Evolutionary conservation across 2,888 invertebrate species (phyloP).

Genomic region (Hanleya hanleyi): DNA sequence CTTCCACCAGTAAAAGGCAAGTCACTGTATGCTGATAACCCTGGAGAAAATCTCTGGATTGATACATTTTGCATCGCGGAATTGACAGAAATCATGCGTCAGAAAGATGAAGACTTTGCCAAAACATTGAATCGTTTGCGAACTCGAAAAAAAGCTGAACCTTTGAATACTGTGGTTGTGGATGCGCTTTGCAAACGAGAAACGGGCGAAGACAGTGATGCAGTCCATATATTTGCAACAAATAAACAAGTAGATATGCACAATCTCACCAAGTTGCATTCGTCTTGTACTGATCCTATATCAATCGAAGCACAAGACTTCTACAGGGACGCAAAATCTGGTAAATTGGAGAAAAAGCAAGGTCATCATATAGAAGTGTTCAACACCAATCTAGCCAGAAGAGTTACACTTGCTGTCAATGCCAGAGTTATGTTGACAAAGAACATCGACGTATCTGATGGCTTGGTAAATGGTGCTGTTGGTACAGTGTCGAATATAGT

Average conservation of each 20-base stretch:
- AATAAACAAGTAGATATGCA: constrained; percentile 24
- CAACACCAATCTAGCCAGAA: constrained; percentile 2
- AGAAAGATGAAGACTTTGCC: constrained; percentile 4
- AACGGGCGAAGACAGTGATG: constrained; percentile 16
- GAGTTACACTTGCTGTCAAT: constrained; percentile 2
- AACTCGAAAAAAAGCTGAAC: constrained; percentile 14
- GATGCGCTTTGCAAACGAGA: constrained; percentile 10
- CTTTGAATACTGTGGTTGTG: not conserved
- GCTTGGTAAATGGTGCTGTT: constrained; percentile 4
- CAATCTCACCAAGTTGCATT: constrained; percentile 16
- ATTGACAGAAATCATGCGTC: constrained; percentile 3
- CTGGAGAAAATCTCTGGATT: not conserved
- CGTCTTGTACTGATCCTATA: constrained; percentile 6
- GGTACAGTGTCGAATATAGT: not conserved
- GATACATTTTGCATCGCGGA: constrained; percentile 10
- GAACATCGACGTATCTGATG: constrained; percentile 1
- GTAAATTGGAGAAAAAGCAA: constrained; percentile 13
- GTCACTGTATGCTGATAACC: not conserved
- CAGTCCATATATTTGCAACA: constrained; percentile 28
- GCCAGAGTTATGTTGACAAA: no score
- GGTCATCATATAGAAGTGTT: not conserved
- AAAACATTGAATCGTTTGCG: constrained; percentile 24
- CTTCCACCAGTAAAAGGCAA: constrained; percentile 4
- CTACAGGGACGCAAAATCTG: constrained; percentile 19
- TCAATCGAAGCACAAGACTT: constrained; percentile 24